Evolutionary conservation across 2,888 invertebrate genomes (phyloP).

Genomic region (Pediacus dermestoides): DNA sequence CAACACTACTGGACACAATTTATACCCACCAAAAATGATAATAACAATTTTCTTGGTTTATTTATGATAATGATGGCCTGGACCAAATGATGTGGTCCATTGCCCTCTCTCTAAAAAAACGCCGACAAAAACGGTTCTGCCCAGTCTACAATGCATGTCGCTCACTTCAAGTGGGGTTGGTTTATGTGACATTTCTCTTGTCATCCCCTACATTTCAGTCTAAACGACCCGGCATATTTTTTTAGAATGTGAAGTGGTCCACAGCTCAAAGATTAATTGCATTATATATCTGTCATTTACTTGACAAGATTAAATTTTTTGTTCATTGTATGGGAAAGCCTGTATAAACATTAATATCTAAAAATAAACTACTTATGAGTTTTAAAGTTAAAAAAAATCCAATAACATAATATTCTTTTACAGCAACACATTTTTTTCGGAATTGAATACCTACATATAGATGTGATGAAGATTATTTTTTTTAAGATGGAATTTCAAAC

Average conservation of each 20-base stretch:
- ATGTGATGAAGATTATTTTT: too few relatives aligned
- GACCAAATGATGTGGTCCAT: constrained; percentile 5
- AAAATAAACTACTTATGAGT: too few relatives aligned
- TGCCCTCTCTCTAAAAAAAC: constrained; percentile 18
- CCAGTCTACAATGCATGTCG: constrained; percentile 25
- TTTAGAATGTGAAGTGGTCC: constrained; percentile 21
- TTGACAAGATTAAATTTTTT: constrained; percentile 24
- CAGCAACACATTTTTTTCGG: too few relatives aligned
- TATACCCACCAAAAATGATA: too few relatives aligned
- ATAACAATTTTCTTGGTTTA: too few relatives aligned
- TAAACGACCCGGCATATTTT: constrained; percentile 25
- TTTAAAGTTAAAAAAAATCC: too few relatives aligned
- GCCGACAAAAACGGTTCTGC: constrained; percentile 25
- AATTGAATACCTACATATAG: too few relatives aligned
- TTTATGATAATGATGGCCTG: too few relatives aligned
- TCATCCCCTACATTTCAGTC: constrained; percentile 26
- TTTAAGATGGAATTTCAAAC: constrained; percentile 1
- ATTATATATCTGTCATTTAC: constrained; percentile 26
- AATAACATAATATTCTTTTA: too few relatives aligned
- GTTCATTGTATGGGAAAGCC: too few relatives aligned
- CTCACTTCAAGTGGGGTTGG: constrained; percentile 27
- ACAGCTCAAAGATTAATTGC: constrained; percentile 25
- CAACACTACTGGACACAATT: too few relatives aligned
- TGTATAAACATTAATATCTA: too few relatives aligned
- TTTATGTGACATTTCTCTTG: constrained; percentile 28